Evolutionary conservation across 2,888 invertebrate species (phyloP), one percentile per base, ranked within the genome.

Genomic region (Synanthedon andrenaeformis): DNA sequence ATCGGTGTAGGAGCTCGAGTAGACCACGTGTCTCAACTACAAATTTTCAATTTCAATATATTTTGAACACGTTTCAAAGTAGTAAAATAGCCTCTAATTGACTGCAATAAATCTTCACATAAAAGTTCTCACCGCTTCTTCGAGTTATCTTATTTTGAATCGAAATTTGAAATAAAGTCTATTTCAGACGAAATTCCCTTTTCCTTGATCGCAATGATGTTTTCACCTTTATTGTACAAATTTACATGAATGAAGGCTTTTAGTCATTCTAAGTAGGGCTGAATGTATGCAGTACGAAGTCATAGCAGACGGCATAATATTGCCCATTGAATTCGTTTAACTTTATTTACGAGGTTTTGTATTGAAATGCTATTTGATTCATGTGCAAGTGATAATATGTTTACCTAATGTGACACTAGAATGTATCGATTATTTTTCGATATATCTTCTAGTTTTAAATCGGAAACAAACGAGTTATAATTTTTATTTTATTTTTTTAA

Each of bases 211-310:
- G 45, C n/a, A 45, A 14, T 45, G n/a, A 13, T 14, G 14, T 45
- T 45, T 45, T 45, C 35, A 6, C 35, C 35, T 35, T 35, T 35
- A 35, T 35, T 35, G 35, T 74, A 78, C 76, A 82, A 81, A 82
- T 82, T 63, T 72, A 59, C 66, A 75, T 82, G 75, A 82, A 83
- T 82, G 82, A 74, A 71, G 61, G 69, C 67, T 63, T 62, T 77
- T 77, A 35, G 66, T 65, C 67, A 76, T 79, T 72, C 76, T 69
- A 70, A 69, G 76, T 64, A 67, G 63, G 60, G 53, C 51, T 35
- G 56, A 57, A 62, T 64, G 60, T 67, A 69, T 69, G 62, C 65
- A 62, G 64, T 53, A 63, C 61, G 54, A 57, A 61, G 53, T 61
- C 63, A 61, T 58, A 17, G 17, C 17, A 56, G 42, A 58, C 64